A percentile compares a stretch with the other conserved stretches of the same genome.
Evolutionary conservation across 2,797 vertebrate species (phyloP).

Genomic region (Astyanax mexicanus): DNA sequence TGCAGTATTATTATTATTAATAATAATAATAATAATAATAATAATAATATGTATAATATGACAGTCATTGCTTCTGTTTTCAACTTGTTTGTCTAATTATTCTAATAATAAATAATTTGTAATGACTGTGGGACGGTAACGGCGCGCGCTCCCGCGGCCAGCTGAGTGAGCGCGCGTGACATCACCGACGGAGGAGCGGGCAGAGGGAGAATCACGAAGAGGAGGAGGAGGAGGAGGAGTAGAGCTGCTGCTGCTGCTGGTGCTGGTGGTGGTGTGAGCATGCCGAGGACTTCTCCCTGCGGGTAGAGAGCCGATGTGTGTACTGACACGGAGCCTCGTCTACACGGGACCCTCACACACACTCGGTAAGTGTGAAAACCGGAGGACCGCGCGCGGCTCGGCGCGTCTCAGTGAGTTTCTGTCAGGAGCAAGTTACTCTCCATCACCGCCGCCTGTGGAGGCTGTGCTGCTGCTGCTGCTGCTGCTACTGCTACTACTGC

Average conservation of each 20-base stretch:
- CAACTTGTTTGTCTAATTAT: too few species aligned
- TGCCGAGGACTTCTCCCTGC: conserved; percentile 41
- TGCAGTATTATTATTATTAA: not conserved
- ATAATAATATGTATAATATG: not conserved
- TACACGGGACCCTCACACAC: conserved; percentile 27
- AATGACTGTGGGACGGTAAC: not conserved
- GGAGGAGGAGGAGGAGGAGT: conserved; percentile 16
- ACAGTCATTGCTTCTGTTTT: too few species aligned
- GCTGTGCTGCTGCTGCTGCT: conserved; percentile 31
- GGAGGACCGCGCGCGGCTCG: not conserved
- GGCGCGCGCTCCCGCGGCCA: conserved; percentile 41
- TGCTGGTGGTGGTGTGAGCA: conserved; percentile 34
- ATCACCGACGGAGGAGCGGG: conserved; percentile 48
- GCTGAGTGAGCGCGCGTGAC: conserved; percentile 48
- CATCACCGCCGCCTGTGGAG: conserved; percentile 10
- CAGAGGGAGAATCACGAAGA: conserved; percentile 52
- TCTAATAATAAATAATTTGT: not conserved
- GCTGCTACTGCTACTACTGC: too few species aligned
- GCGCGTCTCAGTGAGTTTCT: not conserved
- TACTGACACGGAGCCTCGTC: conserved; percentile 43
- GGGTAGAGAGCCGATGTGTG: conserved; percentile 43
- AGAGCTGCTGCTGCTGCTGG: too few species aligned
- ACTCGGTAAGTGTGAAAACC: conserved; percentile 49
- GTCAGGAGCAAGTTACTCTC: not conserved
- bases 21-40: not conserved